Base-by-base conservation (phyloP, 1,140 invertebrate species). In the Pseudomyrmex sp. region DNA sequence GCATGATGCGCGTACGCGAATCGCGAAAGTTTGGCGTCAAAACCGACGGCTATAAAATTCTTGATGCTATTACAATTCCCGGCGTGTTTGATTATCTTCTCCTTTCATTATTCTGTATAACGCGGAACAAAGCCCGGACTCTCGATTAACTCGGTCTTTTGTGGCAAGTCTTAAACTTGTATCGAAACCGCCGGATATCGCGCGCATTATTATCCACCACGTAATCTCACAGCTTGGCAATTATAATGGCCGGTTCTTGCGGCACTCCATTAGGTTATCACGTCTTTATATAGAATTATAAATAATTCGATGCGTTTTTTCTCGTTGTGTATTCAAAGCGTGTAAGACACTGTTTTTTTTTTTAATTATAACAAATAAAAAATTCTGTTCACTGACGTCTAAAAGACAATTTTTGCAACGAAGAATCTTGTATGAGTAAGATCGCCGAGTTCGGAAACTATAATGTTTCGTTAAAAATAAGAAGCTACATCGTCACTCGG, bases 161-260 rank as follows among this genome's bases (percentile, higher is more conserved):
- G 62, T 77, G 18, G 62, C n/a, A 62, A 56, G 74, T 77, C 68
- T 77, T 77, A 77, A 69, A 77, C 35, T 77, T 77, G 63, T 46
- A 77, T 77, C 75, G 75, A 69, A 69, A 56, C 12, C 48, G n/a
- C 61, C 35, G 26, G 13, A 9, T 65, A 44, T 56, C 50, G 18
- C 75, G 18, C 75, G 62, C 50, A n/a, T 35, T 68, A 68, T 56
- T 68, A 68, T 68, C 48, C 50, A 26, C 18, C 18, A 10, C 26
- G 35, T 56, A 69, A 77, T 77, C 26, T 77, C 44, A 10, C 50
- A 13, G 8, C 8, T 52, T 20, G 61, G 10, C 13, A 8, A 77
- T 77, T 54, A 66, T 9, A 66, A n/a, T n/a, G n/a, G n/a, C n/a
- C 12, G 13, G 18, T 66, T 26, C 62, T 20, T 46, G 54, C n/a